These are phyloP conservation scores for Arizona elegans DNA, from an alignment of 2,113 vertebrate species.

Conservation along the genomic window DNA sequence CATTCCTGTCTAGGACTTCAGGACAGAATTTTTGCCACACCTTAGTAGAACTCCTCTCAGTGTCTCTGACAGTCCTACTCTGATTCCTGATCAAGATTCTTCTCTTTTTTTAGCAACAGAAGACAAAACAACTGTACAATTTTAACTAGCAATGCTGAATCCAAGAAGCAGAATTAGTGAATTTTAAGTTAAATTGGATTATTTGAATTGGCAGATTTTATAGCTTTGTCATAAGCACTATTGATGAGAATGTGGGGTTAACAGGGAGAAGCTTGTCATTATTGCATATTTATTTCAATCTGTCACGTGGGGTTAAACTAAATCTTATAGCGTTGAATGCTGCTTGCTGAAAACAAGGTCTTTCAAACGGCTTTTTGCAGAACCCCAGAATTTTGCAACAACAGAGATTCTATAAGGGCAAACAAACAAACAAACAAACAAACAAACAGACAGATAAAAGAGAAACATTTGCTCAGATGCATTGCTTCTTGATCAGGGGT, in stretches of 20 bases:
- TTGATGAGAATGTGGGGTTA: neutral
- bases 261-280: neutral
- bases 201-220: neutral
- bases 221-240: neutral
- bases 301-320: neutral
- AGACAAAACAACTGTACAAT: neutral
- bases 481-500: neutral
- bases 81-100: neutral
- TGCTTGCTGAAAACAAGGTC: neutral
- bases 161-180: neutral
- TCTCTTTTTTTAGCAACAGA: neutral
- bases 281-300: neutral
- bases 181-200: neutral
- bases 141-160: neutral
- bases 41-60: neutral
- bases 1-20: neutral
- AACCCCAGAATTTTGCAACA: neutral
- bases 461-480: neutral
- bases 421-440: neutral
- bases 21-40: neutral
- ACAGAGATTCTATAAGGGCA: neutral
- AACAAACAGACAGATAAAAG: neutral
- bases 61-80: neutral
- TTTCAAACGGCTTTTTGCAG: neutral
- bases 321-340: neutral